Base-by-base conservation (phyloP, 2,888 invertebrate species). In the Lithophane semibrunnea region DNA sequence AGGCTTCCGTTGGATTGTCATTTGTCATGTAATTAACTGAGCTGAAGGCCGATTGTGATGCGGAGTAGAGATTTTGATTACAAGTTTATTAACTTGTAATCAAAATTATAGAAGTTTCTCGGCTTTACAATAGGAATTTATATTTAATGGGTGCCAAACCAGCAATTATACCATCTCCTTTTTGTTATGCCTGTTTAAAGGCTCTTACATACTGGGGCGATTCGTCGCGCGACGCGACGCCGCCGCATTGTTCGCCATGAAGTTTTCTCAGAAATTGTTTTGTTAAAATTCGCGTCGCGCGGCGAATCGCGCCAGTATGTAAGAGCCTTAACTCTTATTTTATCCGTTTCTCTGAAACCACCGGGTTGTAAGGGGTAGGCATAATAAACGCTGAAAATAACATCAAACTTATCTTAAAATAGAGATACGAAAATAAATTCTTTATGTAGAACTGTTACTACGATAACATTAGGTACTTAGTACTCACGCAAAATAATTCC, bases 1-100 rank as follows among this genome's bases (percentile, higher is more conserved):
- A 47, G 37, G 47, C 24, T 63, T 73, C 73, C 58, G 58, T 67
- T 79, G 61, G n/a, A 69, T 71, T 75, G 71, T 69, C 37, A 66
- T 75, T 82, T 84, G 63, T 84, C 75, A 64, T 60, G 66, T 54
- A 63, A 75, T 75, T 75, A 73, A 75, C 29, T 63, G 44, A 73
- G 9, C 18, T 68, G 67, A 80, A 73, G 69, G 60, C 63, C 54
- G 13, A 63, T 72, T 58, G 52, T 72, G 54, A 69, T 73, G 58
- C 13, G 44, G n/a, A 63, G 9, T 12, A 10, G 2, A 47, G 52
- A 54, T 44, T n/a, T n/a, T n/a, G n/a, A n/a, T n/a, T n/a, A n/a
- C n/a, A n/a, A n/a, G n/a, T n/a, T n/a, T n/a, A n/a, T n/a, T n/a
- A 56, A 13, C 9, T 18, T 5, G 12, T 58, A 12, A 68, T 60